A percentile compares a stretch with the other conserved stretches of the same genome.
Evolutionary conservation across 2,113 vertebrate genomes (phyloP).

Genomic region (Callopanchax toddi): DNA sequence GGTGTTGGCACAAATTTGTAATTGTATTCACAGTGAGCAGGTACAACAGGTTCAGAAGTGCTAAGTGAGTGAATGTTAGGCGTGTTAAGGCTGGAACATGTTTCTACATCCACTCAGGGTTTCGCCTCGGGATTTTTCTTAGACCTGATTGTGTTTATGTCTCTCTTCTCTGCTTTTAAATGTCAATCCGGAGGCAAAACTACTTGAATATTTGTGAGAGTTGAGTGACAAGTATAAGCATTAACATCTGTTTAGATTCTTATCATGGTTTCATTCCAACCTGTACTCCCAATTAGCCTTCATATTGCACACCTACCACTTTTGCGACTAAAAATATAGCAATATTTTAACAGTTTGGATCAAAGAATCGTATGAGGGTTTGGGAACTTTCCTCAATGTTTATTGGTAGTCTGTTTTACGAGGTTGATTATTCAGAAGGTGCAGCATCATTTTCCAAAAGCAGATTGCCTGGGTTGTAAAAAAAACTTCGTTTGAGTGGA

Average conservation of each 20-base stretch:
- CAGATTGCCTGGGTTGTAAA: slow-evolving; percentile 47
- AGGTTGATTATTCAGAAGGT: slow-evolving; percentile 27
- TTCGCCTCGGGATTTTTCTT: slow-evolving; percentile 29
- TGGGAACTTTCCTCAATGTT: too few species aligned
- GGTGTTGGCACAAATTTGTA: not conserved
- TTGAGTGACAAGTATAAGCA: not conserved
- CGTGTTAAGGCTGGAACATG: not conserved
- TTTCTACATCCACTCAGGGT: not conserved
- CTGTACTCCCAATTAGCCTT: not conserved
- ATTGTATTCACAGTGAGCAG: too few species aligned
- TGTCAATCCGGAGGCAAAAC: not conserved
- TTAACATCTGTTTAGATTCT: not conserved
- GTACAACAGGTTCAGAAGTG: not conserved
- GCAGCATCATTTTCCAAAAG: slow-evolving; percentile 27
- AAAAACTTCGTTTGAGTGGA: slow-evolving; percentile 50
- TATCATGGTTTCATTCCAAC: not conserved
- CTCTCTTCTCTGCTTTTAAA: slow-evolving; percentile 25
- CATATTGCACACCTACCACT: not conserved
- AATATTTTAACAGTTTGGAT: not conserved
- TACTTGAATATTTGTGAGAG: slow-evolving; percentile 2
- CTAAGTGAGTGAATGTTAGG: not conserved
- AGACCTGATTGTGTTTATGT: slow-evolving; percentile 3
- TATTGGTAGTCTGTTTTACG: not conserved
- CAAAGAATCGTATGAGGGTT: not conserved
- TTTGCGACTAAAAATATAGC: not conserved